Evolutionary conservation across 2,888 invertebrate genomes (phyloP).

Genomic region (Anarsia innoxiella): DNA sequence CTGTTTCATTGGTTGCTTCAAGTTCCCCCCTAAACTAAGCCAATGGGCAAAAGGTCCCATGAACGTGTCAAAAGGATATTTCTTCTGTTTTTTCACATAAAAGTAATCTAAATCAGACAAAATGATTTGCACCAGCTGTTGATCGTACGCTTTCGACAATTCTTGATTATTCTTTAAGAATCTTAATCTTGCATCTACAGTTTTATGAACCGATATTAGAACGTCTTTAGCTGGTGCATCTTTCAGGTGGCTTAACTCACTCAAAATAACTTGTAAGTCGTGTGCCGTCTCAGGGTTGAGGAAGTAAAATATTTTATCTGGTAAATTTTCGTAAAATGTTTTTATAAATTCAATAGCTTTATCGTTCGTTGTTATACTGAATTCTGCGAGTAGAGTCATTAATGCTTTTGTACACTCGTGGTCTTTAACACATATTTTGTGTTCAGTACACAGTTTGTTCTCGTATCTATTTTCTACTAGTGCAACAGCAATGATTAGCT

Average conservation of each 20-base stretch:
- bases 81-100: conserved; percentile 29
- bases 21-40: conserved; percentile 22
- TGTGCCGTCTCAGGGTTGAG: conserved; percentile 34
- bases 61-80: conserved; percentile 37
- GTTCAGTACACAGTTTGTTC: conserved; percentile 35
- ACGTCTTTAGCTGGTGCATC: conserved; percentile 37
- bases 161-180: conserved; percentile 20
- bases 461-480: conserved; percentile 39
- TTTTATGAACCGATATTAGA: conserved; percentile 30
- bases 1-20: conserved; percentile 25
- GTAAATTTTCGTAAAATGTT: conserved; percentile 24
- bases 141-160: conserved; percentile 29
- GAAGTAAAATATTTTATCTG: conserved; percentile 34
- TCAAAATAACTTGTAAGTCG: conserved; percentile 43
- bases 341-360: conserved; percentile 32
- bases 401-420: conserved; percentile 36
- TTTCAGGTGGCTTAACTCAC: conserved; percentile 44
- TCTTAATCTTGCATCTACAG: conserved; percentile 32
- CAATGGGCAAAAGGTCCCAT: conserved; percentile 33
- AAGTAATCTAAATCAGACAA: conserved; percentile 53
- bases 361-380: conserved; percentile 27
- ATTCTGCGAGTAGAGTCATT: conserved; percentile 28
- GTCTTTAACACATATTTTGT: conserved; percentile 34
- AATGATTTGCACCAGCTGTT: conserved; percentile 38
- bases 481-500: conserved; percentile 32